Evolutionary conservation across 1,140 invertebrate species (phyloP).

Genomic region (Brachionus calyciflorus): DNA sequence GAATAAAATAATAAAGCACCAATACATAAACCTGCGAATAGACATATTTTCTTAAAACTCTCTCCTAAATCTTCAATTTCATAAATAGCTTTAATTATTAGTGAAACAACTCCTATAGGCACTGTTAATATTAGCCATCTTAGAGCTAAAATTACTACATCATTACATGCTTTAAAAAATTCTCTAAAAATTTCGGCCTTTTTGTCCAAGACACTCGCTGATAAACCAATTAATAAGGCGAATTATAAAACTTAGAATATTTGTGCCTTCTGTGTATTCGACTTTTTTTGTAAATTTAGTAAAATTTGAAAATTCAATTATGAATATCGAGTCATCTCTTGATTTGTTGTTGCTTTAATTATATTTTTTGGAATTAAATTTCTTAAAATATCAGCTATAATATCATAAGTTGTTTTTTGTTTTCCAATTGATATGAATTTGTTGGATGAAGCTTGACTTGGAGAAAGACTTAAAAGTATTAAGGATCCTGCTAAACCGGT

Average conservation of each 20-base stretch:
- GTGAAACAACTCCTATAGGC: constrained; percentile 15
- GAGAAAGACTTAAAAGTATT: not conserved
- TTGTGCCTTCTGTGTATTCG: constrained; percentile 35
- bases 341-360: constrained; percentile 43
- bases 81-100: constrained; percentile 31
- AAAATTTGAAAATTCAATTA: not conserved
- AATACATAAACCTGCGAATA: constrained; percentile 30
- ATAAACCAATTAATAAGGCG: constrained; percentile 29
- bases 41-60: constrained; percentile 30
- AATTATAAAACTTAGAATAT: constrained; percentile 37
- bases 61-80: constrained; percentile 39
- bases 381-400: constrained; percentile 36
- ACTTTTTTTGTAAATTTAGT: constrained; percentile 13
- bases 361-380: constrained; percentile 42
- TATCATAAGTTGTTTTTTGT: constrained; percentile 40
- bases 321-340: constrained; percentile 22
- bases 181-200: constrained; percentile 17
- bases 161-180: constrained; percentile 37
- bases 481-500: not conserved
- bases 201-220: constrained; percentile 35
- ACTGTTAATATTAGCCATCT: constrained; percentile 29
- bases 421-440: not conserved
- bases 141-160: constrained; percentile 16
- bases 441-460: not conserved
- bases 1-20: constrained; percentile 33